Conservation (phyloP, 2,113 vertebrate genomes). For the Periophthalmodon schlosseri region DNA sequence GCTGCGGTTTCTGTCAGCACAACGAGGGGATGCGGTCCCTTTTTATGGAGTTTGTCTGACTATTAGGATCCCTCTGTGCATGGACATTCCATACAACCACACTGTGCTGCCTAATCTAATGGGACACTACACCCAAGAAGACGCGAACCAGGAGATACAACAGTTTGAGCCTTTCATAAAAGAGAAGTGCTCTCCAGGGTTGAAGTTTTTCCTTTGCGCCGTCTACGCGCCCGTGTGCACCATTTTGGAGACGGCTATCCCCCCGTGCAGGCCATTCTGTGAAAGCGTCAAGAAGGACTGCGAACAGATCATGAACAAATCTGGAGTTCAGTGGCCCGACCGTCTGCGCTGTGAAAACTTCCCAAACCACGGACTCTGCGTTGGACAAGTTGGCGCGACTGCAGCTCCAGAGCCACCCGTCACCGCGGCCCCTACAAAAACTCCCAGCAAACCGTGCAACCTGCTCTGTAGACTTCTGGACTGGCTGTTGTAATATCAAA, state of each 20-base stretch:
- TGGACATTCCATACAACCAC: conserved; percentile 93
- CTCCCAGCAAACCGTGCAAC: background rate
- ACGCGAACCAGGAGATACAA: conserved; percentile 90
- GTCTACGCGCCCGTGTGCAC: conserved; percentile 98
- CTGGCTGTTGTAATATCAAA: background rate
- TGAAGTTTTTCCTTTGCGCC: conserved; percentile 94
- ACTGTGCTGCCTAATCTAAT: conserved; percentile 94
- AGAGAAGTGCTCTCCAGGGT: conserved; percentile 90
- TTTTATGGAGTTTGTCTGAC: conserved; percentile 93
- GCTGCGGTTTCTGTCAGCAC: conserved; percentile 65
- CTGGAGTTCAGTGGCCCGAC: conserved; percentile 95
- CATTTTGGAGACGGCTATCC: conserved; percentile 93
- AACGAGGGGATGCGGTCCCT: conserved; percentile 87
- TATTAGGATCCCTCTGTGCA: conserved; percentile 93
- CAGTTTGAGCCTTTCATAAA: conserved; percentile 94
- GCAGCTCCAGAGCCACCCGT: conserved; percentile 66
- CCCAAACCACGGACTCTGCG: conserved; percentile 89
- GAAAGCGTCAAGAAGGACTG: conserved; percentile 93
- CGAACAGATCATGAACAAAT: conserved; percentile 97
- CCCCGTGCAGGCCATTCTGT: conserved; percentile 92
- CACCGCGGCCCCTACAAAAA: conserved; percentile 54
- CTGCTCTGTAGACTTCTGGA: background rate
- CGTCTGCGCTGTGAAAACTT: conserved; percentile 92
- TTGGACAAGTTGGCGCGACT: conserved; percentile 91
- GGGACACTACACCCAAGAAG: conserved; percentile 93